These are phyloP conservation scores for Bos javanicus DNA, from an alignment of 2,113 vertebrate species.

Conservation along the genomic window DNA sequence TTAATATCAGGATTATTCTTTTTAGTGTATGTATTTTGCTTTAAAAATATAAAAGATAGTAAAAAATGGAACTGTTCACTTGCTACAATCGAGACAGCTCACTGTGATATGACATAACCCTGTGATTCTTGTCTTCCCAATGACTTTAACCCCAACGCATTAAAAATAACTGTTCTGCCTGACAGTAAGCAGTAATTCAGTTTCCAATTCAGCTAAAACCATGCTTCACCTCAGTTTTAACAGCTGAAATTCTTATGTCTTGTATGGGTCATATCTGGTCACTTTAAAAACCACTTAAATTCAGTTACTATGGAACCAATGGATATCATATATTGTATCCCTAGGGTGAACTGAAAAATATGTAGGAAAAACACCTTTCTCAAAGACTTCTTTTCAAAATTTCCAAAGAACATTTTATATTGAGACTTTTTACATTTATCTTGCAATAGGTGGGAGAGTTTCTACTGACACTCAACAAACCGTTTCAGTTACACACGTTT, in stretches of 20 bases:
- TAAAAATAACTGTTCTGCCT: conserved; percentile 44
- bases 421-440: conserved; percentile 39
- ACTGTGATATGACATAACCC: background rate
- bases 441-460: conserved; percentile 27
- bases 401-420: background rate
- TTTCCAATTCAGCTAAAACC: conserved; percentile 54
- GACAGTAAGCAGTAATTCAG: conserved; percentile 63
- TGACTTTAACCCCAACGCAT: conserved; percentile 45
- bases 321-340: conserved; percentile 20
- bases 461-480: conserved; percentile 33
- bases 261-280: background rate
- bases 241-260: conserved; percentile 54
- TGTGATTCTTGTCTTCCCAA: background rate
- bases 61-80: background rate
- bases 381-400: conserved; percentile 40
- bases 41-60: background rate
- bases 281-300: conserved; percentile 46
- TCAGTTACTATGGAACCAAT: conserved; percentile 42
- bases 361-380: conserved; percentile 33
- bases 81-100: background rate
- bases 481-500: conserved; percentile 28
- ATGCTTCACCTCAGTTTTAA: conserved; percentile 61
- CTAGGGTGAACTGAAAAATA: background rate
- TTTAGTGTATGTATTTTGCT: background rate
- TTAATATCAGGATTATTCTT: background rate